These are phyloP conservation scores for Polylopha cassiicola DNA, from an alignment of 2,888 invertebrate species.

Conservation along the genomic window DNA sequence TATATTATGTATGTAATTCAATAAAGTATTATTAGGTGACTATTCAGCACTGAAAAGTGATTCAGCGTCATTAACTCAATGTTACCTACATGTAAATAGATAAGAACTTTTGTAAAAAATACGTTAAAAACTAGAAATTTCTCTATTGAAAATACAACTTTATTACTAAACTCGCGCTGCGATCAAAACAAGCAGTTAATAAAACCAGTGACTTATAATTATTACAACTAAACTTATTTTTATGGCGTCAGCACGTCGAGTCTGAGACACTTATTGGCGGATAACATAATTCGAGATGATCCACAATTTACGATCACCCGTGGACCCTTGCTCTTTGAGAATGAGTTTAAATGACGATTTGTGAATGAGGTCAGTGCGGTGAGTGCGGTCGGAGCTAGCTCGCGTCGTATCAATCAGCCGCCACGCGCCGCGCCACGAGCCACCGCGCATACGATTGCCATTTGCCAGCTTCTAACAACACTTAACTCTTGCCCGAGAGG, in stretches of 20 bases:
- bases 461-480: constrained; percentile 21
- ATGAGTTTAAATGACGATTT: constrained; percentile 69
- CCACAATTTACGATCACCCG: constrained; percentile 42
- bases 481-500: constrained; percentile 25
- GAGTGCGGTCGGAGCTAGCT: constrained; percentile 57
- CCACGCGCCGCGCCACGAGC: constrained; percentile 43
- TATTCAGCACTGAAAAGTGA: no score
- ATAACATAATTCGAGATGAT: constrained; percentile 38
- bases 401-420: constrained; percentile 45
- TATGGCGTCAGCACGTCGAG: constrained; percentile 24
- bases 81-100: no score
- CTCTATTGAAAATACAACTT: constrained; percentile 9
- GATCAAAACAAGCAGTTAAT: constrained; percentile 20
- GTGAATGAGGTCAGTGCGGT: constrained; percentile 70
- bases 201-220: constrained; percentile 16
- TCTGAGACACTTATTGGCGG: constrained; percentile 19
- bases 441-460: constrained; percentile 20
- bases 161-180: constrained; percentile 11
- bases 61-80: no score
- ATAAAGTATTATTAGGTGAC: no score
- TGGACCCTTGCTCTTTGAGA: constrained; percentile 56
- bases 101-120: no score
- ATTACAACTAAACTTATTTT: constrained; percentile 14
- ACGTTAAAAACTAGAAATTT: no score
- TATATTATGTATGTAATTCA: no score